These are phyloP conservation scores for Mellilla xanthometata DNA, from an alignment of 2,888 invertebrate species.

Conservation along the genomic window DNA sequence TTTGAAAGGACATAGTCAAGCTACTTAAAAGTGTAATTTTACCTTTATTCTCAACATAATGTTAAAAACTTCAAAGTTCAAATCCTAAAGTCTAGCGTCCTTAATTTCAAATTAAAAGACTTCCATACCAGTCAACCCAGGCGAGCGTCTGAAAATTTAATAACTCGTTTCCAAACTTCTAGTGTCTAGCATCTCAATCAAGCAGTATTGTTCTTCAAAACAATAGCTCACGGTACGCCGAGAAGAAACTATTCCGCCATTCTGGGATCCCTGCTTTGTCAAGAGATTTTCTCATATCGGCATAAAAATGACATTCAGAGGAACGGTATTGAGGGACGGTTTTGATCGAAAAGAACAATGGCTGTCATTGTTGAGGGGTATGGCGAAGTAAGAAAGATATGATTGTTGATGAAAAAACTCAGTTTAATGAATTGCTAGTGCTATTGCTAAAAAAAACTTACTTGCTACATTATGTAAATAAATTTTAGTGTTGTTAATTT, in stretches of 20 bases:
- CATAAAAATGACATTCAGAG: constrained; percentile 2
- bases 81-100: background rate
- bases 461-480: too few species aligned
- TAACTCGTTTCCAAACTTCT: constrained; percentile 6
- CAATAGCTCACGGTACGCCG: constrained; percentile 11
- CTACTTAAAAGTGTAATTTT: too few species aligned
- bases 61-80: too few species aligned
- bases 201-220: constrained; percentile 17
- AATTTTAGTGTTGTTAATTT: too few species aligned
- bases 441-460: too few species aligned
- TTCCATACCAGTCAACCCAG: background rate
- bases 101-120: background rate
- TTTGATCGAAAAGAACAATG: background rate
- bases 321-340: constrained; percentile 5
- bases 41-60: too few species aligned
- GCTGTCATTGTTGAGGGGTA: constrained; percentile 3
- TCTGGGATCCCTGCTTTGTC: background rate
- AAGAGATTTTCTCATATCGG: background rate
- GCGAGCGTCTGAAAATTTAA: background rate
- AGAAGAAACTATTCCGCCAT: constrained; percentile 4
- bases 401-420: too few species aligned
- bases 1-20: too few species aligned
- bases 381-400: background rate
- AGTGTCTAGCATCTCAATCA: constrained; percentile 16
- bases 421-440: too few species aligned